Conservation (phyloP, 2,888 invertebrate genomes). For the Anaspis maculata region DNA sequence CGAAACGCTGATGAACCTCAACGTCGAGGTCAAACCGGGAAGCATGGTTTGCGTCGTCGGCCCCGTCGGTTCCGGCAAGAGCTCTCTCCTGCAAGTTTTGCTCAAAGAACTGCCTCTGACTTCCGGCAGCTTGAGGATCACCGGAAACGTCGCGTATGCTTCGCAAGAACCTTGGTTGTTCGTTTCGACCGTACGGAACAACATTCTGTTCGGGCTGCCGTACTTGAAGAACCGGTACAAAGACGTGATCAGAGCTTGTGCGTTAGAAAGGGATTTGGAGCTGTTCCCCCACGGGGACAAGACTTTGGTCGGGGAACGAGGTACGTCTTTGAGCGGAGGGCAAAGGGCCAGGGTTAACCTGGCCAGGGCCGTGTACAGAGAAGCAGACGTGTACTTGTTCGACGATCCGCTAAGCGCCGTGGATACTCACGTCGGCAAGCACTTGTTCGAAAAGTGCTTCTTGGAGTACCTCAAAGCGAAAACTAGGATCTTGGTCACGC, state of each 20-base stretch:
- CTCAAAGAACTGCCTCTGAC: slow-evolving; percentile 61
- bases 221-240: slow-evolving; percentile 46
- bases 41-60: slow-evolving; percentile 45
- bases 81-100: slow-evolving; percentile 58
- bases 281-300: slow-evolving; percentile 64
- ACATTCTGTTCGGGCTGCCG: slow-evolving; percentile 69
- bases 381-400: slow-evolving; percentile 67
- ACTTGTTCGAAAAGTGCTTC: slow-evolving; percentile 68
- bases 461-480: slow-evolving; percentile 48
- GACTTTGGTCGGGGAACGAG: slow-evolving; percentile 71
- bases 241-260: slow-evolving; percentile 52
- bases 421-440: slow-evolving; percentile 66
- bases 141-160: slow-evolving; percentile 60
- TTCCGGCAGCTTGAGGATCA: slow-evolving; percentile 52
- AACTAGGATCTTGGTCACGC: slow-evolving; percentile 73
- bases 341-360: slow-evolving; percentile 74
- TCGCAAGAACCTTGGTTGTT: slow-evolving; percentile 79
- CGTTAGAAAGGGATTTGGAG: slow-evolving; percentile 59
- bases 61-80: slow-evolving; percentile 63
- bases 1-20: slow-evolving; percentile 43
- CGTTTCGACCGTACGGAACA: slow-evolving; percentile 63
- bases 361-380: slow-evolving; percentile 67
- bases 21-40: slow-evolving; percentile 44
- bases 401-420: slow-evolving; percentile 79
- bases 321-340: slow-evolving; percentile 70